Evolutionary conservation across 2,797 vertebrate species (phyloP).

Genomic region (Uromys caudimaculatus): DNA sequence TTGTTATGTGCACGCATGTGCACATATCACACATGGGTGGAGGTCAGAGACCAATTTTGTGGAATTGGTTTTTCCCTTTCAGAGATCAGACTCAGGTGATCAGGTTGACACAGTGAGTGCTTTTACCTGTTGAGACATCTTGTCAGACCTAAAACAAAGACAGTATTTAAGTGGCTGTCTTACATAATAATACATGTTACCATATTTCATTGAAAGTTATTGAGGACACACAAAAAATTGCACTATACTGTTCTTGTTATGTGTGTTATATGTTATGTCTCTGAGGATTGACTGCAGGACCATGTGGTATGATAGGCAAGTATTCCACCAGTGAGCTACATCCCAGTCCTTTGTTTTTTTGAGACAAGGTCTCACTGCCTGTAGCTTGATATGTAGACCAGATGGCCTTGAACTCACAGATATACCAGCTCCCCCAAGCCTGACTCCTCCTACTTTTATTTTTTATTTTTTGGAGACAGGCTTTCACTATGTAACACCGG

Average conservation of each 20-base stretch:
- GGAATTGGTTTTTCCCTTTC: background rate
- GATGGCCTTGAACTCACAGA: background rate
- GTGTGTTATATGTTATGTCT: background rate
- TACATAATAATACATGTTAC: background rate
- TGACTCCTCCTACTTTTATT: background rate
- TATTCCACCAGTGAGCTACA: background rate
- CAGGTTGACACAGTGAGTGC: background rate
- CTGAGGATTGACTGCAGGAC: background rate
- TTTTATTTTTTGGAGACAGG: too few relatives aligned
- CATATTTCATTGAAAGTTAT: background rate
- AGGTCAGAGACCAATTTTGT: background rate
- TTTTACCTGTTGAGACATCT: background rate
- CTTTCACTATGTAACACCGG: background rate
- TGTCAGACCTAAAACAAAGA: background rate
- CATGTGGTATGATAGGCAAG: background rate
- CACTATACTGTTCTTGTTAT: background rate
- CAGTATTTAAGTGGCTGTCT: background rate
- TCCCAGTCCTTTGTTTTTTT: background rate
- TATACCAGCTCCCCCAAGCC: background rate
- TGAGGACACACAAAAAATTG: conserved; percentile 6
- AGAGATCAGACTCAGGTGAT: background rate
- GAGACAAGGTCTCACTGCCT: background rate
- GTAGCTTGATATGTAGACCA: background rate
- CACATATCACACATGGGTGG: background rate
- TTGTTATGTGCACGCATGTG: background rate